phyloP scores from a whole-genome alignment of 1,140 invertebrate species.

The Battus philenor region DNA sequence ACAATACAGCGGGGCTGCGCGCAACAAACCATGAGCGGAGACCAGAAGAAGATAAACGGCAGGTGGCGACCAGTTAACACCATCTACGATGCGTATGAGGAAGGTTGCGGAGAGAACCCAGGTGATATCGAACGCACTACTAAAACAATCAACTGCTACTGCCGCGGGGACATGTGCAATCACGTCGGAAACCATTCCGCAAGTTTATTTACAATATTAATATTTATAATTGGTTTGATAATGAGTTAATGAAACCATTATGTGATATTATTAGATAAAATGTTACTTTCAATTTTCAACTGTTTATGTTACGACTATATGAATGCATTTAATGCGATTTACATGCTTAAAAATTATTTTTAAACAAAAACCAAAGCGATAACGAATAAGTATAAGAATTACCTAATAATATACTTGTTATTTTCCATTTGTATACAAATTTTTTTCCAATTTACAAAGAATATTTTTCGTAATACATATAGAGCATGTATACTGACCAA shows the following conservation, averaged over 20 bases:
- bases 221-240: slow-evolving; percentile 10
- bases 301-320: no score
- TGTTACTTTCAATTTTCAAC: no score
- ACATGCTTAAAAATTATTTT: no score
- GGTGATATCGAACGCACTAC: slow-evolving; percentile 34
- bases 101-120: slow-evolving; percentile 37
- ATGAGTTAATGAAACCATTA: slow-evolving; percentile 2
- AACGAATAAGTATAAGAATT: no score
- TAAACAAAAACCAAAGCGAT: no score
- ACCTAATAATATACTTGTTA: no score
- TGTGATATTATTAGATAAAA: no score
- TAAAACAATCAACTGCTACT: slow-evolving; percentile 64
- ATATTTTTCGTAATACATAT: no score
- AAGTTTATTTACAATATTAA: not conserved
- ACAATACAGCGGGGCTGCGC: slow-evolving; percentile 45
- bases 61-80: slow-evolving; percentile 39
- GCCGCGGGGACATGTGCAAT: slow-evolving; percentile 72
- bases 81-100: slow-evolving; percentile 45
- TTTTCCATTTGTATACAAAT: no score
- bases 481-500: no score
- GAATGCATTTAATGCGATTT: no score
- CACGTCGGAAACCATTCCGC: slow-evolving; percentile 8
- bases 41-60: slow-evolving; percentile 46
- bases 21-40: slow-evolving; percentile 39
- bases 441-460: no score